Conservation (phyloP, 1,140 invertebrate genomes). For the Zophobas morio region DNA sequence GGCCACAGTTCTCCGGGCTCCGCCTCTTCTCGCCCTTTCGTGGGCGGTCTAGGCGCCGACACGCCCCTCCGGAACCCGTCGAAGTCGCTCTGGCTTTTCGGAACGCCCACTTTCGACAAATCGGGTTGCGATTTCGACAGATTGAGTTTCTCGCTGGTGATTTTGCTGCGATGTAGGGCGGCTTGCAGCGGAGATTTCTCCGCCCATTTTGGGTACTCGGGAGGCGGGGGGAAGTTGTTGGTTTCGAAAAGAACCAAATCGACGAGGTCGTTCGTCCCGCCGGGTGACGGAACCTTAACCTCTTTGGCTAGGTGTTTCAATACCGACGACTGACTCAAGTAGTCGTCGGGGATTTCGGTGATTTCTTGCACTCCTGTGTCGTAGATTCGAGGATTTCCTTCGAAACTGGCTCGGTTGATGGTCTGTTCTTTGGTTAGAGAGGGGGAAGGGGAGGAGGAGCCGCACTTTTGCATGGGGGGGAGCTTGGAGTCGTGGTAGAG, state of each 20-base stretch:
- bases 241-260: constrained; percentile 54
- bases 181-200: constrained; percentile 60
- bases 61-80: constrained; percentile 61
- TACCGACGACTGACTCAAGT: constrained; percentile 86
- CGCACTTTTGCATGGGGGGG: constrained; percentile 60
- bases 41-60: constrained; percentile 71
- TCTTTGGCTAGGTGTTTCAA: constrained; percentile 89
- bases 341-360: constrained; percentile 88
- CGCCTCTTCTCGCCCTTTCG: constrained; percentile 74
- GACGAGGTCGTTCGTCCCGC: constrained; percentile 41
- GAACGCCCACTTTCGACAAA: constrained; percentile 68
- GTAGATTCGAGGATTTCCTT: constrained; percentile 53
- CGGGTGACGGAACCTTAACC: constrained; percentile 74
- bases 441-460: constrained; percentile 63
- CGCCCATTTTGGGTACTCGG: constrained; percentile 65
- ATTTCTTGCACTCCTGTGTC: constrained; percentile 77
- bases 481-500: constrained; percentile 61
- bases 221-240: constrained; percentile 60
- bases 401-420: constrained; percentile 51
- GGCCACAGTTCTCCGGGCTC: constrained; percentile 73
- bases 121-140: constrained; percentile 88
- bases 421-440: constrained; percentile 56
- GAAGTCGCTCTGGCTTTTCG: constrained; percentile 50
- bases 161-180: constrained; percentile 58
- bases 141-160: constrained; percentile 58